Conservation (phyloP, 2,797 vertebrate species). For the Phataginus tetradactyla region DNA sequence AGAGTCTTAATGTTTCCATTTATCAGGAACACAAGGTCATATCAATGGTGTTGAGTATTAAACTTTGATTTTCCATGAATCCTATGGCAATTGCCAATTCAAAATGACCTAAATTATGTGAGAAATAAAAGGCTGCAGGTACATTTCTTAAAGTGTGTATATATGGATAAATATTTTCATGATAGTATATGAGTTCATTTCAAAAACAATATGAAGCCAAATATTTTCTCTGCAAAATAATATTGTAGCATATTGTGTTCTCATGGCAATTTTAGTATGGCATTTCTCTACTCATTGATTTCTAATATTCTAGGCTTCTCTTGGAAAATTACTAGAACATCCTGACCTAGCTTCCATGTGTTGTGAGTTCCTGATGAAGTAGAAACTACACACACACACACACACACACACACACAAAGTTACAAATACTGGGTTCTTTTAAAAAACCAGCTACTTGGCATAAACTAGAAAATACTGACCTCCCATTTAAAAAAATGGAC, state of each 20-base stretch:
- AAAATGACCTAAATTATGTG: neutral
- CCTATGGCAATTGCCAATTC: neutral
- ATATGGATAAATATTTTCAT: neutral
- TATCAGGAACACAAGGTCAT: constrained; percentile 69
- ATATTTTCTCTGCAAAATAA: neutral
- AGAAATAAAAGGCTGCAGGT: neutral
- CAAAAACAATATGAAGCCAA: neutral
- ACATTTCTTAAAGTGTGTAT: neutral
- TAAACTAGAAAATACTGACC: neutral
- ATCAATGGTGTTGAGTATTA: constrained; percentile 43
- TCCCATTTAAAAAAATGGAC: neutral
- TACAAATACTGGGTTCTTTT: neutral
- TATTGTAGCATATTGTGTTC: neutral
- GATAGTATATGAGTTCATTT: constrained; percentile 23
- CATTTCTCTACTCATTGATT: neutral
- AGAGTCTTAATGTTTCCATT: constrained; percentile 60
- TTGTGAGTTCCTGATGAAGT: neutral
- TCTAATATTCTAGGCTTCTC: neutral
- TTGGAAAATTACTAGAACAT: neutral
- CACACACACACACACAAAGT: neutral
- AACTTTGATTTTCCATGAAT: constrained; percentile 52
- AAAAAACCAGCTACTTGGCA: neutral
- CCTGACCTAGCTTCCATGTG: neutral
- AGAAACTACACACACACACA: neutral
- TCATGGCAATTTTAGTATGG: neutral